Conservation (phyloP, 23 tunicate genomes). For the Halocynthia aurantium region DNA sequence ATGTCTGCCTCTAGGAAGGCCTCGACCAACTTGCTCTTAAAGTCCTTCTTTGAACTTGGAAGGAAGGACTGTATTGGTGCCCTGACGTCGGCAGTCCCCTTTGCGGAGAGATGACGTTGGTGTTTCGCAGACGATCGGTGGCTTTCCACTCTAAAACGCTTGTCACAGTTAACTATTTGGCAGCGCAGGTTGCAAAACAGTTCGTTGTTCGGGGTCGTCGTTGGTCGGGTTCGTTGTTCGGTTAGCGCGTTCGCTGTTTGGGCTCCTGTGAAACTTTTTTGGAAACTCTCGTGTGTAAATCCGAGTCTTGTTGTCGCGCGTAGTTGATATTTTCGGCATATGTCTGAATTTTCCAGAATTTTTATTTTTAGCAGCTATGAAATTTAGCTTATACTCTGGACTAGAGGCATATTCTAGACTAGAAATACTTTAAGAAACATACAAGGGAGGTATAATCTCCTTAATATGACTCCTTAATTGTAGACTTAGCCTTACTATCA, state of each 20-base stretch:
- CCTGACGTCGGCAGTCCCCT: not conserved
- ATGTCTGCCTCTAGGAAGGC: conserved; percentile 28
- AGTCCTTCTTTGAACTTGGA: not conserved
- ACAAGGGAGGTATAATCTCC: no score
- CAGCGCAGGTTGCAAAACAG: conserved; percentile 25
- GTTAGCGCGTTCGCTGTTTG: no score
- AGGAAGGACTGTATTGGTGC: not conserved
- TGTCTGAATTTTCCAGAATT: no score
- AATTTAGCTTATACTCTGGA: no score
- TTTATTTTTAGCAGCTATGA: no score
- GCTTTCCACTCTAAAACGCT: conserved; percentile 27
- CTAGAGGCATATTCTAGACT: no score
- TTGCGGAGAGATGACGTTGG: conserved; percentile 11
- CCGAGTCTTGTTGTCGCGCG: conserved; percentile 2
- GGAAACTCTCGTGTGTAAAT: conserved; percentile 25
- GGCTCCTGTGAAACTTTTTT: conserved; percentile 29
- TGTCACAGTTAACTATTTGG: conserved; percentile 25
- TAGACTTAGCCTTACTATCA: no score
- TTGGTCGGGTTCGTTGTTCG: no score
- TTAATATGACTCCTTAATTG: no score
- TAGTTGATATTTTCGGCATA: no score
- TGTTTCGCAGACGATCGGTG: conserved; percentile 21
- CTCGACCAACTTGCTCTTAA: conserved; percentile 10
- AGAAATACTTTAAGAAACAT: no score
- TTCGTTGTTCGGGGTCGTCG: conserved; percentile 6